phyloP scores from a whole-genome alignment of 2,888 invertebrate species.

The Diaperis boleti region DNA sequence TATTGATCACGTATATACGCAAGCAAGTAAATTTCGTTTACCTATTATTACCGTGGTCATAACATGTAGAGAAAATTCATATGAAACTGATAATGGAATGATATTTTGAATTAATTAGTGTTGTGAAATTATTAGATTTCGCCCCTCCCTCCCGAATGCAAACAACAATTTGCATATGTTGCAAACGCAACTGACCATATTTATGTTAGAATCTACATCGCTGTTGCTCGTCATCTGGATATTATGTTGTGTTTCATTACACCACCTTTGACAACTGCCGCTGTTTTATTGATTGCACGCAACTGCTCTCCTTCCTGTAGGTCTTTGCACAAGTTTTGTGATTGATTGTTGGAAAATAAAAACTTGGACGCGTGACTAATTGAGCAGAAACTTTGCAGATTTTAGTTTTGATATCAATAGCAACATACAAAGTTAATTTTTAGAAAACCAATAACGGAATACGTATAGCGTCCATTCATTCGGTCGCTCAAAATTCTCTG shows the following conservation, averaged over 20 bases:
- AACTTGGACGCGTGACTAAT: too few relatives aligned
- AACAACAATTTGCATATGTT: constrained; percentile 55
- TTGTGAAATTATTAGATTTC: constrained; percentile 56
- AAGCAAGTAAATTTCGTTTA: constrained; percentile 40
- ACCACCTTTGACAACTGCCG: constrained; percentile 48
- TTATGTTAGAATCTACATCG: constrained; percentile 56
- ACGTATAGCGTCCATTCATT: neutral
- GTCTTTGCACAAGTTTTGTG: neutral
- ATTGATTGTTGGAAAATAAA: too few relatives aligned
- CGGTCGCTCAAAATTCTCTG: constrained; percentile 21
- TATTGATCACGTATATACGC: constrained; percentile 25
- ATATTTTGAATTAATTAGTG: constrained; percentile 59
- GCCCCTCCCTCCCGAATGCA: constrained; percentile 43
- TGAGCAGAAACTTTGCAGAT: too few relatives aligned
- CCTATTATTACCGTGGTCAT: constrained; percentile 40
- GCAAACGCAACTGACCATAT: constrained; percentile 51
- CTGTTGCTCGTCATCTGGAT: constrained; percentile 56
- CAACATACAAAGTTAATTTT: too few relatives aligned
- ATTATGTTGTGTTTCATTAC: constrained; percentile 56
- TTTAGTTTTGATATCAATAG: too few relatives aligned
- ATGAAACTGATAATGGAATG: constrained; percentile 48
- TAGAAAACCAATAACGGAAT: neutral
- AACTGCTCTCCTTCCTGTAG: too few relatives aligned
- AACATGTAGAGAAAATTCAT: constrained; percentile 44
- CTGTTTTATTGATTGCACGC: constrained; percentile 23